A percentile compares a stretch with the other conserved stretches of the same genome.
phyloP scores from a whole-genome alignment of 2,888 invertebrate genomes.

The Limnephilus marmoratus region DNA sequence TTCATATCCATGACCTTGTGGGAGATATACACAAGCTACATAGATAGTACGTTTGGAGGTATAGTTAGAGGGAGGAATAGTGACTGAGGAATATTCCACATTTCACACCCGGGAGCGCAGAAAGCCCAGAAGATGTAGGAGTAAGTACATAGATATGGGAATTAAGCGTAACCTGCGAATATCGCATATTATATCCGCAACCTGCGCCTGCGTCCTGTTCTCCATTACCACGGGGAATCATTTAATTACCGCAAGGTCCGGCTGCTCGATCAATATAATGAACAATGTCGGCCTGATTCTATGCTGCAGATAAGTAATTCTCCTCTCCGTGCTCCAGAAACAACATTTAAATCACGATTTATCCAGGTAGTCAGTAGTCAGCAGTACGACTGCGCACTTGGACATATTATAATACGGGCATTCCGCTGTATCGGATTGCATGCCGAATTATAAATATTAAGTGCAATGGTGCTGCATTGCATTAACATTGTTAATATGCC shows the following conservation, averaged over 20 bases:
- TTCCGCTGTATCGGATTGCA: not conserved
- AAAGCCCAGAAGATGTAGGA: no score
- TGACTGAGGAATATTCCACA: no score
- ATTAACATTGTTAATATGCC: not conserved
- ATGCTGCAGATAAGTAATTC: slow-evolving; percentile 45
- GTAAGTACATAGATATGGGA: no score
- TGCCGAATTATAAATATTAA: not conserved
- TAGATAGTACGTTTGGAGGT: no score
- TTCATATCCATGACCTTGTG: no score
- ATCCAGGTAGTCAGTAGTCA: not conserved
- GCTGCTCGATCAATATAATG: slow-evolving; percentile 13
- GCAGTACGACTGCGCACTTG: not conserved
- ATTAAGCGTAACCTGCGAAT: not conserved
- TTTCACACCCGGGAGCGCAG: no score
- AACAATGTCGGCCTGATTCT: slow-evolving; percentile 34
- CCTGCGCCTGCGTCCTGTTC: not conserved
- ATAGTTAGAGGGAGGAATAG: no score
- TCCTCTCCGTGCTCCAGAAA: slow-evolving; percentile 31
- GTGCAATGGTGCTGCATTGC: not conserved
- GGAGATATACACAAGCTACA: no score
- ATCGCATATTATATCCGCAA: not conserved
- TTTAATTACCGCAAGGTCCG: slow-evolving; percentile 29
- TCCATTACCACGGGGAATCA: not conserved
- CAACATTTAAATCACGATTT: slow-evolving; percentile 13
- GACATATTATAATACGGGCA: not conserved